phyloP scores from a whole-genome alignment of 1,140 invertebrate genomes.

The Phymastichus coffea region DNA sequence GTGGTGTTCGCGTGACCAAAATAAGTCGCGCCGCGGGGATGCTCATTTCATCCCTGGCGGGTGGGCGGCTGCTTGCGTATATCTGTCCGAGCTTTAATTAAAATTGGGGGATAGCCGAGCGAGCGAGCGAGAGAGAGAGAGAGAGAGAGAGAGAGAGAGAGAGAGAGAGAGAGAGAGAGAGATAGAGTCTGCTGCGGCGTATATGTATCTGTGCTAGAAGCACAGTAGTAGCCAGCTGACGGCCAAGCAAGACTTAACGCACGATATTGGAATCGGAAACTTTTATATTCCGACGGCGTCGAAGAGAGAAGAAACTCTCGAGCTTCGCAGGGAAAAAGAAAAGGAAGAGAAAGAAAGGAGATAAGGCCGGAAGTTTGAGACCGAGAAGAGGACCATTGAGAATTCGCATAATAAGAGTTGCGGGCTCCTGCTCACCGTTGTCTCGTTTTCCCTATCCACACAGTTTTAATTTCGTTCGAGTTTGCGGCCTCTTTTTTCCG shows the following conservation, averaged over 20 bases:
- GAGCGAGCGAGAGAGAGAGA: too few relatives aligned
- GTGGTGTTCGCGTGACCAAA: conserved; percentile 45
- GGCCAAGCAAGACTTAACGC: conserved; percentile 23
- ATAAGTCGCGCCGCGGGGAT: conserved; percentile 39
- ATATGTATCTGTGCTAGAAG: background rate
- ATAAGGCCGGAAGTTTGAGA: conserved; percentile 4
- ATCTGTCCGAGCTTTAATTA: conserved; percentile 42
- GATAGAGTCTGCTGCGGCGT: too few relatives aligned
- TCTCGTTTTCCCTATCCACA: too few relatives aligned
- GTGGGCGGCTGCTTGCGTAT: conserved; percentile 31
- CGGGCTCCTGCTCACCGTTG: background rate
- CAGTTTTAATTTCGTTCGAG: conserved; percentile 12
- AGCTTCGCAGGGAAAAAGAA: conserved; percentile 15
- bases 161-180: too few relatives aligned
- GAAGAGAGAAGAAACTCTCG: conserved; percentile 15
- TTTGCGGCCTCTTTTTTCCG: conserved; percentile 1
- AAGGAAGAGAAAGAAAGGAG: background rate
- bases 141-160: too few relatives aligned
- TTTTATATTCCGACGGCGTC: conserved; percentile 35
- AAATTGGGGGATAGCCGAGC: conserved; percentile 39
- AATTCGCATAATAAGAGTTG: conserved; percentile 12
- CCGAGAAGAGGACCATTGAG: background rate
- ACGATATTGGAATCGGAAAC: conserved; percentile 37
- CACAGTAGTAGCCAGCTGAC: background rate
- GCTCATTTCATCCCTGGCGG: conserved; percentile 39